Percentiles rank a stretch among this genome's conserved stretches.
These are phyloP conservation scores for Drosophila stalkeri DNA, from an alignment of 2,888 invertebrate species.

Conservation along the genomic window DNA sequence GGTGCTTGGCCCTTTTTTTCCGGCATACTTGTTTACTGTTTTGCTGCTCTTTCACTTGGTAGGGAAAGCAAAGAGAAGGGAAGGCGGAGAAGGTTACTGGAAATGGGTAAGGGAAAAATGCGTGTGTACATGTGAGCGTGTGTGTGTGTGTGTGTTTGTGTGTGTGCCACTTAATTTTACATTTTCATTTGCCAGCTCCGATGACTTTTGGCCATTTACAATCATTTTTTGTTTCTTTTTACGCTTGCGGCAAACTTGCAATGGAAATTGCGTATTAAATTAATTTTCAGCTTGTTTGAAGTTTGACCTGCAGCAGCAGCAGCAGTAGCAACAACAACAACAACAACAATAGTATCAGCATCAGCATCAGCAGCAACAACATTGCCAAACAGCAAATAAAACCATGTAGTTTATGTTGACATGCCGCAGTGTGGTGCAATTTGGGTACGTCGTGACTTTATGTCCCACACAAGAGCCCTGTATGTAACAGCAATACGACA, in stretches of 20 bases:
- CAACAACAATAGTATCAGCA: constrained; percentile 19
- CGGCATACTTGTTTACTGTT: constrained; percentile 63
- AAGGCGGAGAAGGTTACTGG: constrained; percentile 3
- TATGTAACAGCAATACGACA: constrained; percentile 42
- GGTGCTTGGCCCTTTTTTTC: constrained; percentile 66
- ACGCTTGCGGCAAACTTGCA: constrained; percentile 43
- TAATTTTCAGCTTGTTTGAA: constrained; percentile 79
- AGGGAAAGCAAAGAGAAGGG: not conserved
- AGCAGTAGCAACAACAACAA: constrained; percentile 12
- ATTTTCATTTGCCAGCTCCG: constrained; percentile 76
- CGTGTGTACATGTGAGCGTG: constrained; percentile 5
- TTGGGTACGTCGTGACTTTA: constrained; percentile 45
- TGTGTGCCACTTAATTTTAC: constrained; percentile 74
- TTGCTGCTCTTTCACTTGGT: constrained; percentile 46
- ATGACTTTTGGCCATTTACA: constrained; percentile 77
- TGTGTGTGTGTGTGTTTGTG: constrained; percentile 36
- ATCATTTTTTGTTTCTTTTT: constrained; percentile 58
- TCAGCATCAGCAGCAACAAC: constrained; percentile 26
- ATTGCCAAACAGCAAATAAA: constrained; percentile 65
- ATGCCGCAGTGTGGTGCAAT: constrained; percentile 60
- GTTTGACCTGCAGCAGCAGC: constrained; percentile 57
- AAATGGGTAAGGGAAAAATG: constrained; percentile 2
- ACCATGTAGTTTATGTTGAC: constrained; percentile 72
- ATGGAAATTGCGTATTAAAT: constrained; percentile 75
- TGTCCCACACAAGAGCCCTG: constrained; percentile 37